Evolutionary conservation across 2,797 vertebrate genomes (phyloP), one percentile per base, ranked within the genome.

Genomic region (Molothrus ater): DNA sequence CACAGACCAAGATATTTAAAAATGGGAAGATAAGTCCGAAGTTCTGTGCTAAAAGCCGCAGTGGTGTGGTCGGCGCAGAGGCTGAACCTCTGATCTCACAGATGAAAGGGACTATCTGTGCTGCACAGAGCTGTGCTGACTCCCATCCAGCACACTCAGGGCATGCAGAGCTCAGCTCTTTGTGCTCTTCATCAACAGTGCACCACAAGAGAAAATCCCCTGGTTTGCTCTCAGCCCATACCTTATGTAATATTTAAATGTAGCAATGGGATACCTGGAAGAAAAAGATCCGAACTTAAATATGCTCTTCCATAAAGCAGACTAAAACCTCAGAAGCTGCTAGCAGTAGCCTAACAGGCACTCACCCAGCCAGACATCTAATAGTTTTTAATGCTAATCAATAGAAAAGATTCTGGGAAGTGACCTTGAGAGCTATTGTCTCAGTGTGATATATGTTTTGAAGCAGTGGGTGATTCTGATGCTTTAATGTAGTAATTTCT

Each of bases 31-130:
- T 47, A 75, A 63, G 66, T 48, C 20, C 54, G 26, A 63, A 86
- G 3, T 60, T 86, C 19, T 43, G 48, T 22, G 20, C 59, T 80
- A 51, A 65, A 88, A 79, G 25, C 19, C 0, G 0, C 17, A 26
- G 43, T 10, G 6, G 47, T 65, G 43, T 45, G 65, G 45, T n/a
- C 0, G 0, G 63, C 0, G 0, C 70, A 48, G 63, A 63, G 50
- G 43, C 43, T 78, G 57, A 71, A 54, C 11, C 19, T 80, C 85
- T 78, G 69, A 75, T 72, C 72, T 66, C 1, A 0, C 13, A 43
- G 76, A 86, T 70, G 65, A 80, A 90, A 93, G 61, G 59, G 13
- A 54, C 64, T 17, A 1, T 24, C 68, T 78, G 2, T 3, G 75
- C 48, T 51, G 78, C 7, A 10, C 6, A 19, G 74, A 51, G 70